These are phyloP conservation scores for Hypomecis punctinalis DNA, from an alignment of 2,888 invertebrate species.

Conservation along the genomic window DNA sequence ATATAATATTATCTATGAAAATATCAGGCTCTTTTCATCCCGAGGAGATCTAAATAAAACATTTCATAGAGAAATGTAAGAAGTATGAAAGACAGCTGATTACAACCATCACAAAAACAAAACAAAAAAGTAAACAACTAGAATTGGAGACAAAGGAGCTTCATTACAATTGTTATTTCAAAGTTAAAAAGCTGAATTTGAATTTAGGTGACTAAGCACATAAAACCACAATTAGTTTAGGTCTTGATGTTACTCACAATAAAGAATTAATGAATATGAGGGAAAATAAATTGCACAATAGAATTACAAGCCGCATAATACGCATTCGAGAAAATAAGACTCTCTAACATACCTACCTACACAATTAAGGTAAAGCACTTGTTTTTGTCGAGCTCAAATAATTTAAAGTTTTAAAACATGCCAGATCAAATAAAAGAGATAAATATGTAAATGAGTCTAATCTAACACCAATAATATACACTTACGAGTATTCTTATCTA, in stretches of 20 bases:
- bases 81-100: not conserved
- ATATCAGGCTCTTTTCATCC: no score
- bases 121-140: not conserved
- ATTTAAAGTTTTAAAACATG: not conserved
- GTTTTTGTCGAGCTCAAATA: not conserved
- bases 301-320: not conserved
- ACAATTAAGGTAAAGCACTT: not conserved
- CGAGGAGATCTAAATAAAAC: no score
- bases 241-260: not conserved
- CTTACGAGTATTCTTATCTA: slow-evolving; percentile 1
- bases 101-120: not conserved
- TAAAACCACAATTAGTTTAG: slow-evolving; percentile 5
- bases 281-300: not conserved
- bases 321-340: not conserved
- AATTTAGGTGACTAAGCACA: slow-evolving; percentile 4
- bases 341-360: not conserved
- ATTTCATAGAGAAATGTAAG: no score
- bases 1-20: no score
- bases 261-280: not conserved
- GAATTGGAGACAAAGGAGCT: not conserved
- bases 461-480: not conserved
- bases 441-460: not conserved
- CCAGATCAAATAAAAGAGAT: not conserved
- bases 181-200: not conserved
- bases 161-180: not conserved